Conservation (phyloP, 2,888 invertebrate genomes). For the Meliscaeva auricollis region DNA sequence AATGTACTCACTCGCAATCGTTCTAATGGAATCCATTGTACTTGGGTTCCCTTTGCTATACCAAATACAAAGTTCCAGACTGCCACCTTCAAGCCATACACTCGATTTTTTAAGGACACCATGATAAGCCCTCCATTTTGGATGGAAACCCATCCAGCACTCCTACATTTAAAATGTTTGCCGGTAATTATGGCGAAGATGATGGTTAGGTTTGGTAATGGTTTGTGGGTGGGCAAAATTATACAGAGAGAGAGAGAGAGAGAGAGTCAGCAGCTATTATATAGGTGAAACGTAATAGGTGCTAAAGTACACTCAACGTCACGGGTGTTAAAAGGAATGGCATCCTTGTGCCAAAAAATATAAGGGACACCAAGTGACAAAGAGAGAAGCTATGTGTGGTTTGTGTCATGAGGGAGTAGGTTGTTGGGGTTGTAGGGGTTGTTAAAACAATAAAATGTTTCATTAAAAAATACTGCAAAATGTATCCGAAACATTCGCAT, state of each 20-base stretch:
- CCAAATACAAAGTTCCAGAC: slow-evolving; percentile 44
- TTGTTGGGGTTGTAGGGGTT: neutral
- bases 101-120: slow-evolving; percentile 26
- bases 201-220: slow-evolving; percentile 55
- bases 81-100: slow-evolving; percentile 47
- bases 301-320: slow-evolving; percentile 51
- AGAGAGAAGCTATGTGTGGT: neutral
- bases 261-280: neutral
- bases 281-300: slow-evolving; percentile 22
- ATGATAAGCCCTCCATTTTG: slow-evolving; percentile 25
- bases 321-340: slow-evolving; percentile 58
- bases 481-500: slow-evolving; percentile 40
- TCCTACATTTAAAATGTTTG: slow-evolving; percentile 56
- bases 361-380: neutral
- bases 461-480: slow-evolving; percentile 21
- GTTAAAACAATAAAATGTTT: slow-evolving; percentile 66
- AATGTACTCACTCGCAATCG: slow-evolving; percentile 1
- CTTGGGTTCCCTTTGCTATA: neutral
- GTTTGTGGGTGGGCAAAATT: neutral
- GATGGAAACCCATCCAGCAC: neutral
- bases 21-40: slow-evolving; percentile 58
- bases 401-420: slow-evolving; percentile 12
- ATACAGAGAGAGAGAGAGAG: neutral
- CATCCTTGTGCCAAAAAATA: slow-evolving; percentile 24
- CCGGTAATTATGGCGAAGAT: slow-evolving; percentile 67